Percentiles rank a stretch among this genome's conserved stretches.
These are phyloP conservation scores for Chloroceryle amazona DNA, from an alignment of 2,797 vertebrate species.

Conservation along the genomic window DNA sequence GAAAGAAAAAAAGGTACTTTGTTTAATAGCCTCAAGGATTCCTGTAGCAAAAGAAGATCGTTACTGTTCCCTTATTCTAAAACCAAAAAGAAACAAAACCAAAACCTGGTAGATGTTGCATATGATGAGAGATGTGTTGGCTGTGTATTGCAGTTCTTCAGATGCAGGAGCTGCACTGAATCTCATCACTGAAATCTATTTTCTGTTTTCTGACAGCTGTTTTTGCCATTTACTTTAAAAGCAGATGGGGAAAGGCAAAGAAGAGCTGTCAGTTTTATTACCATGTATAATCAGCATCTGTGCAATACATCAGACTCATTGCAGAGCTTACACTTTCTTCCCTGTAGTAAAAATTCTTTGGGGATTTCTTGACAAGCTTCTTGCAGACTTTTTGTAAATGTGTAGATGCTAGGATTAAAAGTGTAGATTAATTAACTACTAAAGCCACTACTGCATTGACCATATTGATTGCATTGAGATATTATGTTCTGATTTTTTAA, in stretches of 20 bases:
- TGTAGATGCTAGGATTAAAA: constrained; percentile 10
- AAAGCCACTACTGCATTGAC: neutral
- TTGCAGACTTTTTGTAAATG: constrained; percentile 9
- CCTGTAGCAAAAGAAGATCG: neutral
- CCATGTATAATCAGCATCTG: constrained; percentile 81
- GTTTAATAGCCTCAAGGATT: constrained; percentile 40
- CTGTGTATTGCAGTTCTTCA: constrained; percentile 20
- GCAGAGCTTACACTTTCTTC: constrained; percentile 47
- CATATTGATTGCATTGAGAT: neutral
- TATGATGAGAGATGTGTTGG: constrained; percentile 25
- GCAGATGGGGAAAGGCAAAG: constrained; percentile 77
- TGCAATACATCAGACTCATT: constrained; percentile 68
- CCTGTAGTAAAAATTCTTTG: constrained; percentile 51
- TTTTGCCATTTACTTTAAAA: constrained; percentile 80
- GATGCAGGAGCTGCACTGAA: constrained; percentile 53
- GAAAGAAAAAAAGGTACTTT: neutral
- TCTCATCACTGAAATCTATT: constrained; percentile 52
- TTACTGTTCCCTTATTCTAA: constrained; percentile 24
- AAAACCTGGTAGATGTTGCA: neutral
- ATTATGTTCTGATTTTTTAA: neutral
- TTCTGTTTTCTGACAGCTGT: constrained; percentile 74
- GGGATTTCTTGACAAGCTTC: constrained; percentile 40
- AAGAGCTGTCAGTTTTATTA: constrained; percentile 78
- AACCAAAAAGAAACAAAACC: neutral
- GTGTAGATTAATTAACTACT: constrained; percentile 1